Evolutionary conservation across 2,888 invertebrate species (phyloP), one percentile per base, ranked within the genome.

Genomic region (Pimpla rufipes): DNA sequence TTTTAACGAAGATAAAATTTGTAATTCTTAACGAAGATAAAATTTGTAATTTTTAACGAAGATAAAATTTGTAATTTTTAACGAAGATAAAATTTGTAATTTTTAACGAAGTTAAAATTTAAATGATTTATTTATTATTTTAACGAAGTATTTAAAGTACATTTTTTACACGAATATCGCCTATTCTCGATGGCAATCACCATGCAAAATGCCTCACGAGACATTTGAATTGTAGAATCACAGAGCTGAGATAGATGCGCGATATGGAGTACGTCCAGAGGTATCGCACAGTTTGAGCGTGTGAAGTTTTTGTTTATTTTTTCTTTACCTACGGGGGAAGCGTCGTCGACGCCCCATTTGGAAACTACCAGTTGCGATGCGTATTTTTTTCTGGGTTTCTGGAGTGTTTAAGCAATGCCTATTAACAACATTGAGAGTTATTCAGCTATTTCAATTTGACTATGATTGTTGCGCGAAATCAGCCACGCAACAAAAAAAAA

Each of bases 241-340:
- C 95, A 97, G 97, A 93, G 96, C 97, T 94, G 98, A 98, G 96
- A 96, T 98, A 95, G 97, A 97, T 95, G 97, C 97, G 94, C 97
- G 96, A 94, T 97, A 97, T 95, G 97, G 97, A 95, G 94, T 95
- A 93, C 94, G 96, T 95, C 96, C 96, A 94, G 97, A 97, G 97
- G 97, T 97, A 96, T 95, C 88, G 84, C 80, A n/a, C n/a, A 87
- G 88, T 89, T 91, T 90, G 84, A 85, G 90, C 89, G 89, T 91
- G 90, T 71, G 85, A 70, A 79, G 70, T 75, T 75, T 62, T 66
- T 50, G 13, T 23, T 68, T 59, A 23, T n/a, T 35, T 52, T 59
- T 70, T 70, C 18, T 55, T 52, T 21, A 37, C 40, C n/a, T 50
- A 29, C 68, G 55, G 23, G 21, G 29, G 23, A 59, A 66, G 10